These are phyloP conservation scores for Parnassius smintheus DNA, from an alignment of 2,888 invertebrate species.

Conservation along the genomic window DNA sequence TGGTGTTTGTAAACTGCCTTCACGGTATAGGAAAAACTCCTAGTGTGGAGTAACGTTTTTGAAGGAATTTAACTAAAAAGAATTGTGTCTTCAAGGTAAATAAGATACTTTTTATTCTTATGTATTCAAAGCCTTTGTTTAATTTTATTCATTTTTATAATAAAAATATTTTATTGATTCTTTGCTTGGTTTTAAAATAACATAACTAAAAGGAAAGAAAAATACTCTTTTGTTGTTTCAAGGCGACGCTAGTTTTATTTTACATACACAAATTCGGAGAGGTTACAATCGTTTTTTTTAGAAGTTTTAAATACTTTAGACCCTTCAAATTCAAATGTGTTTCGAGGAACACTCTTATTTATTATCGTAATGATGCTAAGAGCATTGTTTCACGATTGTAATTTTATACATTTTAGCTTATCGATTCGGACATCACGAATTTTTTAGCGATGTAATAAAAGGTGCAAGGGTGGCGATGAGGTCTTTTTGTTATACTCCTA, in stretches of 20 bases:
- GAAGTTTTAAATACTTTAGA: slow-evolving; percentile 31
- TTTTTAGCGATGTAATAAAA: slow-evolving; percentile 26
- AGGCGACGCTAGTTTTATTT: slow-evolving; percentile 8
- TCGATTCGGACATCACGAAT: slow-evolving; percentile 18
- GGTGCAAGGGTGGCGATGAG: neutral
- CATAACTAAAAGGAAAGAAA: too few relatives aligned
- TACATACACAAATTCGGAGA: slow-evolving; percentile 2
- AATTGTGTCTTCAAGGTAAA: too few relatives aligned
- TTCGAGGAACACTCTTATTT: slow-evolving; percentile 39
- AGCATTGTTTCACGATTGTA: slow-evolving; percentile 21
- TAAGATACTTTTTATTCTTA: too few relatives aligned
- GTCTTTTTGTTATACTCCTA: too few relatives aligned
- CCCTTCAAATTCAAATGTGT: slow-evolving; percentile 37
- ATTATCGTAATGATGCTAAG: slow-evolving; percentile 28
- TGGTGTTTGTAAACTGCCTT: too few relatives aligned
- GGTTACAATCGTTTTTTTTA: slow-evolving; percentile 22
- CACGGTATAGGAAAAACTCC: too few relatives aligned
- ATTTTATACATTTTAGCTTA: slow-evolving; percentile 17
- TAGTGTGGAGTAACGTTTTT: too few relatives aligned
- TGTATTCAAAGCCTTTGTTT: too few relatives aligned
- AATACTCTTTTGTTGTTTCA: neutral
- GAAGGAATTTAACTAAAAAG: too few relatives aligned
- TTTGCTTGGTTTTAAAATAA: too few relatives aligned
- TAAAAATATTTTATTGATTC: too few relatives aligned
- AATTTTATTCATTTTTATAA: too few relatives aligned